Evolutionary conservation across 2,113 vertebrate genomes (phyloP), one percentile per base, ranked within the genome.

Genomic region (Pedetes capensis): DNA sequence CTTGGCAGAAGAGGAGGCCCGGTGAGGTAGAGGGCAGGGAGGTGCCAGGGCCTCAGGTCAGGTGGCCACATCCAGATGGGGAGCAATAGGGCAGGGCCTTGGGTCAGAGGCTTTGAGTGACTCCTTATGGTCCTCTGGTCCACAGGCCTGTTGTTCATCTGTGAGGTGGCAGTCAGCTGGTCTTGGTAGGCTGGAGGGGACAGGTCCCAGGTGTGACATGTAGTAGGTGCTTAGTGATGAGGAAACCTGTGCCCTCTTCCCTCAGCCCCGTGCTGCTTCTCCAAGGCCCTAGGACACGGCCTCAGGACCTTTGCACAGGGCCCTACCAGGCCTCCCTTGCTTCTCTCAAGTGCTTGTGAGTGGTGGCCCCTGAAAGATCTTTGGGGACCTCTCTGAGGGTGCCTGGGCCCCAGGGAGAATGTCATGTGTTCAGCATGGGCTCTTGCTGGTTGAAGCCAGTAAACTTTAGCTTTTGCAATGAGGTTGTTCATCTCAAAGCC

Each of bases 381-480:
- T 42, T 17, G 7, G 32, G 18, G 71, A 42, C 39, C 14, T 71
- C 71, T 39, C 8, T 72, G 47, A 47, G n/a, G 72, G 37, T 5
- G 14, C 25, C 44, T 7, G 69, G 29, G 34, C 57, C 8, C 37
- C 17, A 22, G 12, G 1, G 34, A 57, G 57, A 5, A 1, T 3
- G 14, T 39, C 57, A 16, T 5, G 39, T n/a, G 47, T 16, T 29
- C 29, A 29, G n/a, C 17, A 2, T 7, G 7, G 59, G 39, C 4
- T 18, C 42, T 23, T 63, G 51, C 59, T 64, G 10, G 6, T 68
- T 8, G 32, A 16, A 75, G 68, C 63, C 20, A 7, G 0, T 12
- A 16, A 32, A 17, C 22, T 5, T 49, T 23, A 71, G 29, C 75
- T 32, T 0, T 51, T 2, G 2, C 23, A 20, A 49, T 25, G 1